Conservation (phyloP, 2,888 invertebrate species). For the Nineta flava region DNA sequence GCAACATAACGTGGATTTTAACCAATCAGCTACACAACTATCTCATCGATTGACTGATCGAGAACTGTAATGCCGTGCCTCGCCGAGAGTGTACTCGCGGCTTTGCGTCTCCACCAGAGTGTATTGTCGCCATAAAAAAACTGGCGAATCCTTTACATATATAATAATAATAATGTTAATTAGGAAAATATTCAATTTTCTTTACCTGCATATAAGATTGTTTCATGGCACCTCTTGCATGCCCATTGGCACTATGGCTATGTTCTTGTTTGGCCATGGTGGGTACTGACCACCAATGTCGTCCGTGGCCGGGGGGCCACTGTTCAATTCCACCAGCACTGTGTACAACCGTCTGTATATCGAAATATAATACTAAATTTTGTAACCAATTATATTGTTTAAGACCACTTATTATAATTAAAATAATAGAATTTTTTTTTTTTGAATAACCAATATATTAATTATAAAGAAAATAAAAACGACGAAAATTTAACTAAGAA, state of each 20-base stretch:
- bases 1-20: no score
- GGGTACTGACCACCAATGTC: conserved; percentile 7
- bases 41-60: no score
- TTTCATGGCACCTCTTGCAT: conserved; percentile 21
- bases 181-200: not conserved
- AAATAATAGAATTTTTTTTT: not conserved
- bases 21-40: no score
- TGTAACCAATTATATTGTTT: not conserved
- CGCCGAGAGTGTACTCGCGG: no score
- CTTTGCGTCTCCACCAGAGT: no score
- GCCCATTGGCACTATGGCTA: conserved; percentile 4
- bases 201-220: conserved; percentile 32
- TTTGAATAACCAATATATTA: not conserved
- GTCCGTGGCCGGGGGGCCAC: conserved; percentile 5
- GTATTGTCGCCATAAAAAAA: no score
- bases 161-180: no score
- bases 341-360: conserved; percentile 2
- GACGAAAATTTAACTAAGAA: not conserved
- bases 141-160: no score
- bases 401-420: not conserved
- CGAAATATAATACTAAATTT: not conserved
- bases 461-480: not conserved
- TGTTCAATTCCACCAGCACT: conserved; percentile 3
- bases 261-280: not conserved
- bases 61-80: no score